These are phyloP conservation scores for Oxyura jamaicensis DNA, from an alignment of 2,113 vertebrate genomes.

Conservation along the genomic window DNA sequence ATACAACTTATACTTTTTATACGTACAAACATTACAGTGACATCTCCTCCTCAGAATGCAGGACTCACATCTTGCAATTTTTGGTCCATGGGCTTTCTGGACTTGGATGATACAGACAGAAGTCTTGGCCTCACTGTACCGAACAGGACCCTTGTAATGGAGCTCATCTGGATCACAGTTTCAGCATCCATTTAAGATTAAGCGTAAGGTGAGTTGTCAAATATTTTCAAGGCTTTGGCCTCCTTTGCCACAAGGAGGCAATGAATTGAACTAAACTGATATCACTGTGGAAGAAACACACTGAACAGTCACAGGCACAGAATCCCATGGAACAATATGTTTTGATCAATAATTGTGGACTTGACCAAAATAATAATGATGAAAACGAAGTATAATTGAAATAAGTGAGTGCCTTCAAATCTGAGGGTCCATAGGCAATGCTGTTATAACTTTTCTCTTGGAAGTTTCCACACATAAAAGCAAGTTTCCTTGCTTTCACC, in stretches of 20 bases:
- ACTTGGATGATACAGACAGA: neutral
- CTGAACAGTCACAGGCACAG: neutral
- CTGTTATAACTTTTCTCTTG: neutral
- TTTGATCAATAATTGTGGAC: neutral
- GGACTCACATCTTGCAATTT: neutral
- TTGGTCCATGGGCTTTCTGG: neutral
- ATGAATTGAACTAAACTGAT: neutral
- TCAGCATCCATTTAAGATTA: neutral
- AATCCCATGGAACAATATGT: neutral
- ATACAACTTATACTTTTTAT: neutral
- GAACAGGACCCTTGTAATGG: neutral
- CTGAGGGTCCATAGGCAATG: neutral
- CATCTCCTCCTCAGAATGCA: neutral
- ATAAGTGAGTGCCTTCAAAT: neutral
- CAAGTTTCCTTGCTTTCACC: neutral
- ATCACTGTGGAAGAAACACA: neutral
- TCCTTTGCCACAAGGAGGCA: neutral
- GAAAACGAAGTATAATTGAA: neutral
- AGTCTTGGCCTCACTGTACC: neutral
- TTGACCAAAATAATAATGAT: neutral
- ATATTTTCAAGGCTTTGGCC: neutral
- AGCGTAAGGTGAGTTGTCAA: neutral
- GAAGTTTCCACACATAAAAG: neutral
- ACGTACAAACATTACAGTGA: neutral
- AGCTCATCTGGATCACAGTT: neutral